A percentile compares a stretch with the other conserved stretches of the same genome.
phyloP scores from a whole-genome alignment of 2,888 invertebrate genomes.

The Tenthredo livida region DNA sequence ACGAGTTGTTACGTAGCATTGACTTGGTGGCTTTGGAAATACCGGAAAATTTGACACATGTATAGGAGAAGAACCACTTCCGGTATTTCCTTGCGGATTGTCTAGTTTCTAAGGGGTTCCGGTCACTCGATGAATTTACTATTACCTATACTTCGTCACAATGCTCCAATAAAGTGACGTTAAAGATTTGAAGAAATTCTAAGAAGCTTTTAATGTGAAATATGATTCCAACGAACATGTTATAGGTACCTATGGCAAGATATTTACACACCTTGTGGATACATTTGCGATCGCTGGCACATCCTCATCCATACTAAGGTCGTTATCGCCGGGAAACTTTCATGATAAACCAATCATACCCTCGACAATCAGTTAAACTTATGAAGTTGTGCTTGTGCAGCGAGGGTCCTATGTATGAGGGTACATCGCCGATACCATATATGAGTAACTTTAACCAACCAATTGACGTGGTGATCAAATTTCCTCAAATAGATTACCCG shows the following conservation, averaged over 20 bases:
- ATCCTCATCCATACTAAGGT: neutral
- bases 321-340: slow-evolving; percentile 1
- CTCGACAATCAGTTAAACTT: neutral
- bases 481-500: neutral
- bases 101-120: neutral
- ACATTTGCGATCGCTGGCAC: neutral
- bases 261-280: neutral
- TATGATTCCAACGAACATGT: neutral
- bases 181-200: neutral
- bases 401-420: too few species aligned
- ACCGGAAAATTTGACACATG: slow-evolving; percentile 23
- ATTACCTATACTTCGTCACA: neutral
- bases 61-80: slow-evolving; percentile 1
- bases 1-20: slow-evolving; percentile 44
- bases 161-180: neutral
- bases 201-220: neutral
- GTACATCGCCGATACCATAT: neutral
- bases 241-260: neutral
- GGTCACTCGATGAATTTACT: neutral
- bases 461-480: neutral
- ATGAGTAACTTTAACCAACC: neutral
- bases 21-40: slow-evolving; percentile 44
- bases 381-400: neutral
- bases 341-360: neutral
- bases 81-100: neutral